Percentiles rank a stretch among this genome's conserved stretches.
These are phyloP conservation scores for Cebidichthys violaceus DNA, from an alignment of 2,113 vertebrate genomes.

Conservation along the genomic window DNA sequence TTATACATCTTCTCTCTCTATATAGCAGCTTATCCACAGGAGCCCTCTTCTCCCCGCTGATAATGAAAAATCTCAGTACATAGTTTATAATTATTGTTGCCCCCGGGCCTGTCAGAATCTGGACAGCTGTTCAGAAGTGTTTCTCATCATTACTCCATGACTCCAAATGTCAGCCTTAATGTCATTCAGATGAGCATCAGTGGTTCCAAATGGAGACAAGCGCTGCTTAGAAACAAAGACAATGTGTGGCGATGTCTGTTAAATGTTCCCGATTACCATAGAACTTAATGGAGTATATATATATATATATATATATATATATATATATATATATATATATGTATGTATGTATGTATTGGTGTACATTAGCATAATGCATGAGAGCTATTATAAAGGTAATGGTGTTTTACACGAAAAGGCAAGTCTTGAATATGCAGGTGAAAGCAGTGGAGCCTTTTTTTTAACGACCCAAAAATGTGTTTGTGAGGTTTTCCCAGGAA, in stretches of 20 bases:
- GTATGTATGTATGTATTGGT: neutral
- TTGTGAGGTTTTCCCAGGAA: constrained; percentile 49
- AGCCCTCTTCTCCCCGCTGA: constrained; percentile 44
- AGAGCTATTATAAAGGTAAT: constrained; percentile 39
- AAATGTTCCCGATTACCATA: constrained; percentile 69
- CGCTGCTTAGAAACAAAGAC: constrained; percentile 41
- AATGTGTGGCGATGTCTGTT: constrained; percentile 50
- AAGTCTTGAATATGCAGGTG: constrained; percentile 48
- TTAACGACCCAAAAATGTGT: constrained; percentile 45
- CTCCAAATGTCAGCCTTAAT: constrained; percentile 65
- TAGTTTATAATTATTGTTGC: constrained; percentile 58
- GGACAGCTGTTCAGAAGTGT: constrained; percentile 64
- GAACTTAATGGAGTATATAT: constrained; percentile 59
- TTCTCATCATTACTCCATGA: constrained; percentile 61
- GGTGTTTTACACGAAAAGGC: constrained; percentile 24
- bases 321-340: too few species aligned
- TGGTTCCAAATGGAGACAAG: constrained; percentile 42
- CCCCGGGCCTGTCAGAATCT: constrained; percentile 51
- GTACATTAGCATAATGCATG: constrained; percentile 61
- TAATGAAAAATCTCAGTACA: constrained; percentile 51
- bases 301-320: too few species aligned
- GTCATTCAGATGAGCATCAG: constrained; percentile 57
- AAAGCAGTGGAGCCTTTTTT: constrained; percentile 32
- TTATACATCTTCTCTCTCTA: neutral
- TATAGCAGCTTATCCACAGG: constrained; percentile 40